These are phyloP conservation scores for Herpetotheres cachinnans DNA, from an alignment of 2,113 vertebrate species.

Conservation along the genomic window DNA sequence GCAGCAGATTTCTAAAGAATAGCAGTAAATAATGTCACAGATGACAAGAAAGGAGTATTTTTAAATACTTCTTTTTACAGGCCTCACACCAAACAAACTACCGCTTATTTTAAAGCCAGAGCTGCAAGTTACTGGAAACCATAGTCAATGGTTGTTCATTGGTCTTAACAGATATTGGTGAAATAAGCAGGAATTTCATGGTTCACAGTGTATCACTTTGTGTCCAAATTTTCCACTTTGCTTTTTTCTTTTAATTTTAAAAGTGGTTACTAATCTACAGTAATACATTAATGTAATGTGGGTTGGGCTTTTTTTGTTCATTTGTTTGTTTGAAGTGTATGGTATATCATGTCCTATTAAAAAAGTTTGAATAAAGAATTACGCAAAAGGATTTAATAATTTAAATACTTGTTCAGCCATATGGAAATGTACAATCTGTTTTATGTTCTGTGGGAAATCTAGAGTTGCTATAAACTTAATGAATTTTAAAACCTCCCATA, in stretches of 20 bases:
- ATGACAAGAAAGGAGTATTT: not conserved
- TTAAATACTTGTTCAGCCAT: conserved; percentile 24
- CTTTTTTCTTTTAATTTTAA: not conserved
- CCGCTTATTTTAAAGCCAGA: not conserved
- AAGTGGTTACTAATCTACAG: not conserved
- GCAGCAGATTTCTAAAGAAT: not conserved
- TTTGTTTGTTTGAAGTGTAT: not conserved
- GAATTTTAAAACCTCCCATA: not conserved
- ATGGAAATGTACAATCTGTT: not conserved
- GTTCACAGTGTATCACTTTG: not conserved
- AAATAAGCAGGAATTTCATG: not conserved
- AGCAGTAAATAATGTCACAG: not conserved
- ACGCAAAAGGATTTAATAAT: conserved; percentile 63
- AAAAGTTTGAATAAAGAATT: conserved; percentile 33
- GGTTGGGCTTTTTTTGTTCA: not conserved
- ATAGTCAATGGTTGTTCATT: not conserved
- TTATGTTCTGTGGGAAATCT: not conserved
- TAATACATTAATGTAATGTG: not conserved
- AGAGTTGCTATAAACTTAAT: not conserved
- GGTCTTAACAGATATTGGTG: not conserved
- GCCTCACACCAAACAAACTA: not conserved
- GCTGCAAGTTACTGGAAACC: not conserved
- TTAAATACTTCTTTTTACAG: not conserved
- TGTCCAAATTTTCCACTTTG: not conserved
- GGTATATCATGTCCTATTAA: not conserved